These are phyloP conservation scores for Coryphaenoides rupestris DNA, from an alignment of 2,113 vertebrate genomes.

Conservation along the genomic window DNA sequence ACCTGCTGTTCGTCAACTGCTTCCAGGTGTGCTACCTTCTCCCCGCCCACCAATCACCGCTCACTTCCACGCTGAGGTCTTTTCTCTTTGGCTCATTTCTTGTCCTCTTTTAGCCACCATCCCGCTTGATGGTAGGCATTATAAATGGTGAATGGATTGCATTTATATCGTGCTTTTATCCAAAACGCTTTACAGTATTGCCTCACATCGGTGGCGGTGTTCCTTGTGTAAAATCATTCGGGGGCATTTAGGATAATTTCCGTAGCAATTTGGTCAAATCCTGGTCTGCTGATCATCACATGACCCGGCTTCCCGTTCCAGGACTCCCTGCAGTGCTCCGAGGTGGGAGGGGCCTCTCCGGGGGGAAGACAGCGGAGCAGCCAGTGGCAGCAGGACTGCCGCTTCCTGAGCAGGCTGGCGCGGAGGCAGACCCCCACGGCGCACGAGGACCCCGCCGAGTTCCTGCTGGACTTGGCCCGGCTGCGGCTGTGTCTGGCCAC, in stretches of 20 bases:
- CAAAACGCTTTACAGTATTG: too few relatives aligned
- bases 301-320: conserved; percentile 16
- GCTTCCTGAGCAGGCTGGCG: conserved; percentile 61
- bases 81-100: too few relatives aligned
- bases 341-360: background rate
- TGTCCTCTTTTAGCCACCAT: too few relatives aligned
- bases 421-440: conserved; percentile 48
- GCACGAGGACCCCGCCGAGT: conserved; percentile 59
- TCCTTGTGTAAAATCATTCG: too few relatives aligned
- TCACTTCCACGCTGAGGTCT: too few relatives aligned
- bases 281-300: background rate
- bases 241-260: too few relatives aligned
- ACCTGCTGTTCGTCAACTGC: conserved; percentile 73
- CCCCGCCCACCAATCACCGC: too few relatives aligned
- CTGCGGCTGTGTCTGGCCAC: conserved; percentile 57
- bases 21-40: conserved; percentile 60
- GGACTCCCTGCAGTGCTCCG: conserved; percentile 60
- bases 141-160: too few relatives aligned
- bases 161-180: too few relatives aligned
- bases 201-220: too few relatives aligned
- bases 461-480: conserved; percentile 61
- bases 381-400: conserved; percentile 28
- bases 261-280: too few relatives aligned
- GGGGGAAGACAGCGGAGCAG: conserved; percentile 9
- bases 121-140: too few relatives aligned